Conservation (phyloP, 1,140 invertebrate species). For the Drosophila subpulchrella region DNA sequence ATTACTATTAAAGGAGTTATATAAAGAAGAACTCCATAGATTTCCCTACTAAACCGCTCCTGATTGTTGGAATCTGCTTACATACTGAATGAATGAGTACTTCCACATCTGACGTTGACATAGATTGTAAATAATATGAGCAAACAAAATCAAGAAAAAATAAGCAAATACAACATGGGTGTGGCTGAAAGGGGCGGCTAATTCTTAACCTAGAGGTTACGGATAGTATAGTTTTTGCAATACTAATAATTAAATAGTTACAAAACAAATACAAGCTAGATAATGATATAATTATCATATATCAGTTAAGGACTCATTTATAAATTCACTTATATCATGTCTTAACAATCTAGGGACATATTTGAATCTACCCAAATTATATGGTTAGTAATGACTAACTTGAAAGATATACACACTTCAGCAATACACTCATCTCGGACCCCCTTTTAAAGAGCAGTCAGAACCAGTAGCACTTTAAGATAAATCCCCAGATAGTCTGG, state of each 20-base stretch:
- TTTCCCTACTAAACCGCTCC: constrained; percentile 1
- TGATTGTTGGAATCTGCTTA: constrained; percentile 28
- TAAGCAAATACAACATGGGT: constrained; percentile 1
- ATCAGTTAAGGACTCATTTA: no score
- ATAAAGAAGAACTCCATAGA: neutral
- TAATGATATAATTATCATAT: no score
- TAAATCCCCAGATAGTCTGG: constrained; percentile 60
- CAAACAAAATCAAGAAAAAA: constrained; percentile 60
- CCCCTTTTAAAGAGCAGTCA: constrained; percentile 11
- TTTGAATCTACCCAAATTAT: no score
- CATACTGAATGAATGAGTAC: constrained; percentile 44
- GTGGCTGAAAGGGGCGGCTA: neutral
- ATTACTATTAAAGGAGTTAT: neutral
- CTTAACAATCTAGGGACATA: no score
- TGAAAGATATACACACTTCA: no score
- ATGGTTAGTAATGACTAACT: no score
- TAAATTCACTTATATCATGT: no score
- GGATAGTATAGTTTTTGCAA: no score
- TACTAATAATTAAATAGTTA: no score
- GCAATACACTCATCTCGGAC: neutral
- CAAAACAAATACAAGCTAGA: no score
- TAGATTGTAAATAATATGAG: constrained; percentile 65
- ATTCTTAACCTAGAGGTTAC: no score
- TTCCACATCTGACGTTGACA: constrained; percentile 48
- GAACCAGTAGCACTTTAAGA: constrained; percentile 55